These are phyloP conservation scores for Pocillopora meandrina DNA, from an alignment of 92 coral and sea anemone species.

Conservation along the genomic window DNA sequence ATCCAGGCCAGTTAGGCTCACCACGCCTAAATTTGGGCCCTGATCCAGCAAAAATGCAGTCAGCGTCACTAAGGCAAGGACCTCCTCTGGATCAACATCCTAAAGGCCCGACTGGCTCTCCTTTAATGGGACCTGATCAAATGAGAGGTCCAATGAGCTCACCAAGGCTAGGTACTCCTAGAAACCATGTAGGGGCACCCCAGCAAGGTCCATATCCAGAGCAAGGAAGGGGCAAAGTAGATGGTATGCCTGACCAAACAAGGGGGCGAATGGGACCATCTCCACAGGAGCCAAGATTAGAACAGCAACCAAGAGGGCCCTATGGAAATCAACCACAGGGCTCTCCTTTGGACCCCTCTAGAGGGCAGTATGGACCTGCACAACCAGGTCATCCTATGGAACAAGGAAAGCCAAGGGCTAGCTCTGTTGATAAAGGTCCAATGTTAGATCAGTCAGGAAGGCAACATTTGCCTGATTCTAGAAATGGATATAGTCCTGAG, in stretches of 20 bases:
- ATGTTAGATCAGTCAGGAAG: constrained; percentile 10
- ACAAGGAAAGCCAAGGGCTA: constrained; percentile 29
- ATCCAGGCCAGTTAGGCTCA: constrained; percentile 37
- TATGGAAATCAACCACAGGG: constrained; percentile 34
- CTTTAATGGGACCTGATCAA: constrained; percentile 17
- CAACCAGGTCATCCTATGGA: constrained; percentile 24
- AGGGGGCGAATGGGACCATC: constrained; percentile 35
- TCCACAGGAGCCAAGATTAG: constrained; percentile 18
- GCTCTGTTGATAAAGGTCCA: constrained; percentile 22
- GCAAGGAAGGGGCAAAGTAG: constrained; percentile 22
- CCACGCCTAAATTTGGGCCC: constrained; percentile 26
- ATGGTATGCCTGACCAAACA: constrained; percentile 23
- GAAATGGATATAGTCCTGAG: constrained; percentile 28
- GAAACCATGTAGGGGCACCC: constrained; percentile 25
- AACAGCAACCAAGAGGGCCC: constrained; percentile 20
- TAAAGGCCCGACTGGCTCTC: constrained; percentile 20
- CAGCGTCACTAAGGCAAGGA: constrained; percentile 15
- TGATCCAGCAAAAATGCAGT: constrained; percentile 1
- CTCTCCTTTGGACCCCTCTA: constrained; percentile 14
- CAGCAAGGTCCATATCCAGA: constrained; percentile 23
- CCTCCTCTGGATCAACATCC: constrained; percentile 7
- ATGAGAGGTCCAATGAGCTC: constrained; percentile 15
- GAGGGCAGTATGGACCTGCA: constrained; percentile 12
- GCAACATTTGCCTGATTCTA: background rate
- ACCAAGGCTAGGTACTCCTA: constrained; percentile 23